Percentiles rank a stretch among this genome's conserved stretches.
Conservation (phyloP, 2,888 invertebrate species). For the Drosophila mimica region DNA sequence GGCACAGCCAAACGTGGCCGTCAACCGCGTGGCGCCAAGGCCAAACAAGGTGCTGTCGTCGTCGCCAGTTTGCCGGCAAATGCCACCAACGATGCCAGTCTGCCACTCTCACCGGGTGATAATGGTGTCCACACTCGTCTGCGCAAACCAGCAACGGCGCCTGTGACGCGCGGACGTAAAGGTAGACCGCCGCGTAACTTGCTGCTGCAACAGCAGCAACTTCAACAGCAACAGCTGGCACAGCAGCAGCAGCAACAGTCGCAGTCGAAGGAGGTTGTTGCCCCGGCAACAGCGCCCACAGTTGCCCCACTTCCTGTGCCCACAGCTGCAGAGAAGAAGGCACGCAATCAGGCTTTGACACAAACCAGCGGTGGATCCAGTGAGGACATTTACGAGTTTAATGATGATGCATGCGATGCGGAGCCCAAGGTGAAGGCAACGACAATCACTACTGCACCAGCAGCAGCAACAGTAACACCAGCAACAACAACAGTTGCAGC, state of each 20-base stretch:
- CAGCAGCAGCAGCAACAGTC: slow-evolving; percentile 36
- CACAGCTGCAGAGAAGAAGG: slow-evolving; percentile 83
- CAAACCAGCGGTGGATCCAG: slow-evolving; percentile 63
- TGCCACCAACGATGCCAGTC: slow-evolving; percentile 32
- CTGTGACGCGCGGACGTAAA: slow-evolving; percentile 83
- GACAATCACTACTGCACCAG: slow-evolving; percentile 1
- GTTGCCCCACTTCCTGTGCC: slow-evolving; percentile 37
- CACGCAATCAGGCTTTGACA: slow-evolving; percentile 70
- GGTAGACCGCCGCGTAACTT: slow-evolving; percentile 85
- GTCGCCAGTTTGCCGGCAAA: slow-evolving; percentile 47
- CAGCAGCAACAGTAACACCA: slow-evolving; percentile 18
- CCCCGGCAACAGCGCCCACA: slow-evolving; percentile 18
- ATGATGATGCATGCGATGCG: slow-evolving; percentile 93
- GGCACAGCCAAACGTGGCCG: slow-evolving; percentile 77
- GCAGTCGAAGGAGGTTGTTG: slow-evolving; percentile 30
- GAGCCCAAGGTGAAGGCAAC: slow-evolving; percentile 85
- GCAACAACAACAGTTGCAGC: slow-evolving; percentile 19
- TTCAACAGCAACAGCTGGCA: slow-evolving; percentile 69
- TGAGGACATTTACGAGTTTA: slow-evolving; percentile 95
- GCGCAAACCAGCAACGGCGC: slow-evolving; percentile 82
- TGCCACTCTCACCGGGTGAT: slow-evolving; percentile 58
- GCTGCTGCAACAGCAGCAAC: slow-evolving; percentile 79
- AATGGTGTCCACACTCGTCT: slow-evolving; percentile 87
- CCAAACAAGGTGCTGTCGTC: slow-evolving; percentile 60
- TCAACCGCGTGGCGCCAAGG: slow-evolving; percentile 82